Evolutionary conservation across 1,140 invertebrate species (phyloP).

Genomic region (Cydia pomonella): DNA sequence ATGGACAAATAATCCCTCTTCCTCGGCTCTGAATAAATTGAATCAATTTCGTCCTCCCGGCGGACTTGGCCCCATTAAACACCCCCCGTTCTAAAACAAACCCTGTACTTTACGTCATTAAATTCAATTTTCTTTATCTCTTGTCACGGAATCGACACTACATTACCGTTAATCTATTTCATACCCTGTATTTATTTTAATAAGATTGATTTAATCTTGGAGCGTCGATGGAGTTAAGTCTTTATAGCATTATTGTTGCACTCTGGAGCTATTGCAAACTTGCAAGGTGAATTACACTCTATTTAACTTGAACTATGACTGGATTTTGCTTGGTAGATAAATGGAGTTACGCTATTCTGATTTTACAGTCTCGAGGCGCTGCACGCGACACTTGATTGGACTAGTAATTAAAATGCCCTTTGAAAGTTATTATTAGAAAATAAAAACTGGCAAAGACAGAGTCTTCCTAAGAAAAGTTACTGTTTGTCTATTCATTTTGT

Average conservation of each 20-base stretch:
- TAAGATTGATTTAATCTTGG: not conserved
- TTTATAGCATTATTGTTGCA: not conserved
- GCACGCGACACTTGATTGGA: slow-evolving; percentile 14
- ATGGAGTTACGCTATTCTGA: not conserved
- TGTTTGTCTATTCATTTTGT: not conserved
- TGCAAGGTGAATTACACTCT: not conserved
- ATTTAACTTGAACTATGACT: not conserved
- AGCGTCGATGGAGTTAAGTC: not conserved
- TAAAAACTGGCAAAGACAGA: not conserved
- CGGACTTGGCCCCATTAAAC: slow-evolving; percentile 10
- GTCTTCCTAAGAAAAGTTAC: not conserved
- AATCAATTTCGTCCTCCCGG: slow-evolving; percentile 36
- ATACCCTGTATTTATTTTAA: not conserved
- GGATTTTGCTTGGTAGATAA: not conserved
- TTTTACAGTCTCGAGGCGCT: not conserved
- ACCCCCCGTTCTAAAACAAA: not conserved
- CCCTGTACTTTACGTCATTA: not conserved
- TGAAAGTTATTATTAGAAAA: not conserved
- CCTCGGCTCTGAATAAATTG: slow-evolving; percentile 37
- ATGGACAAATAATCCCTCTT: slow-evolving; percentile 1
- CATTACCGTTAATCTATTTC: not conserved
- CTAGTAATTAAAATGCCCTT: slow-evolving; percentile 19
- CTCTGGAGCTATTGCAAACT: not conserved
- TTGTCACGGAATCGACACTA: not conserved
- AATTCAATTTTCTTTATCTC: slow-evolving; percentile 14